Percentiles rank a stretch among this genome's conserved stretches.
These are phyloP conservation scores for Melanitta fusca DNA, from an alignment of 2,797 vertebrate species.

Conservation along the genomic window DNA sequence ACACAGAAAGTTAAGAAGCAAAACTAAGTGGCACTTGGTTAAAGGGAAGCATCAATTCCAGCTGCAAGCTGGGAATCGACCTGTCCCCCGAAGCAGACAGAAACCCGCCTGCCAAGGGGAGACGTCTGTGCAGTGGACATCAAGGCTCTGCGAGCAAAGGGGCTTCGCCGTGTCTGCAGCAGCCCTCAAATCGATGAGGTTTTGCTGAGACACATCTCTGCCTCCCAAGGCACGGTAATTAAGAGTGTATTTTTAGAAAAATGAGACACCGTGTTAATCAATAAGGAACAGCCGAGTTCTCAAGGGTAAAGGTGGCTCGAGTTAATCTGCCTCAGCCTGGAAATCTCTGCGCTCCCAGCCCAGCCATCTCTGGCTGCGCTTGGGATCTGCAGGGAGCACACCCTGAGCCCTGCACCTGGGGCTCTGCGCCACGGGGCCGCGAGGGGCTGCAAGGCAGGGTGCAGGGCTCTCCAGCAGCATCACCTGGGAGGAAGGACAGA, in stretches of 20 bases:
- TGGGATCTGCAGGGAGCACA: neutral
- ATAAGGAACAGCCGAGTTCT: constrained; percentile 14
- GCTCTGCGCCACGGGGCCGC: neutral
- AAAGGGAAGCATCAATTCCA: neutral
- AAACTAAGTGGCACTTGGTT: neutral
- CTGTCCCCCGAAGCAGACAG: too few relatives aligned
- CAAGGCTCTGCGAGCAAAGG: neutral
- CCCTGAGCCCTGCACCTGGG: fast-evolving
- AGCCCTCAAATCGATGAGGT: neutral
- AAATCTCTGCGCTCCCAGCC: neutral
- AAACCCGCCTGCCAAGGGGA: neutral
- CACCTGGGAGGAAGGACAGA: neutral
- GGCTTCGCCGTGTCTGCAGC: neutral
- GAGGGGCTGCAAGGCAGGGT: neutral
- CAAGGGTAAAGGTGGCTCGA: neutral
- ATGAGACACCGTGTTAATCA: neutral
- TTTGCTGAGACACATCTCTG: neutral
- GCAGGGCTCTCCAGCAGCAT: neutral
- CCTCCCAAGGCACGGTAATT: neutral
- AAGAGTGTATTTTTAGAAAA: constrained; percentile 41
- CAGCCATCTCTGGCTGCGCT: neutral
- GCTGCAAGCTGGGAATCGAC: neutral
- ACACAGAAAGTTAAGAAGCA: neutral
- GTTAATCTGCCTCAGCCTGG: neutral
- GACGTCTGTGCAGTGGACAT: neutral